Evolutionary conservation across 2,113 vertebrate genomes (phyloP).

Genomic region (Vidua macroura): DNA sequence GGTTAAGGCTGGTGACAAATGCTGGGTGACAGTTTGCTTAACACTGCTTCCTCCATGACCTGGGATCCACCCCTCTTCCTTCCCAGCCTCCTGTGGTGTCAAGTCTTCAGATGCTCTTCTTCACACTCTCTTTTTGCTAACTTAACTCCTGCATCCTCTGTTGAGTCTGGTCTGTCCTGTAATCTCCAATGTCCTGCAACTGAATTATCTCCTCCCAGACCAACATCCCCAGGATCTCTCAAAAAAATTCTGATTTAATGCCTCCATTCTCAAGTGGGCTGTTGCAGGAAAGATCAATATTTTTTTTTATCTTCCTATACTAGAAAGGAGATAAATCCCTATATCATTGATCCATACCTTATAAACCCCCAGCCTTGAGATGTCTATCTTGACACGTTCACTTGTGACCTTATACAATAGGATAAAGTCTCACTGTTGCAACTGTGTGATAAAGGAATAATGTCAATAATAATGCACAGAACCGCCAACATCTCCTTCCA

Average conservation of each 20-base stretch:
- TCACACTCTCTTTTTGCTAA: not conserved
- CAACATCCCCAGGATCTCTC: not conserved
- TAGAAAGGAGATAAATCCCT: not conserved
- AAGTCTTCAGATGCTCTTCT: not conserved
- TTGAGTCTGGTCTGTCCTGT: not conserved
- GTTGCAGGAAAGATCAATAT: not conserved
- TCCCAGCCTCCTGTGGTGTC: not conserved
- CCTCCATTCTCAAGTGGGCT: not conserved
- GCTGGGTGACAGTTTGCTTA: slow-evolving; percentile 30
- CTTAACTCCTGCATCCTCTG: not conserved
- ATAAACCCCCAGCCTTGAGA: not conserved
- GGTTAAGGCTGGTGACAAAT: slow-evolving; percentile 56
- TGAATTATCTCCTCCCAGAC: not conserved
- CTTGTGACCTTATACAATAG: not conserved
- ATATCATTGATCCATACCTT: not conserved
- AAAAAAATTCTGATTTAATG: not conserved
- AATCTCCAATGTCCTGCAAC: not conserved
- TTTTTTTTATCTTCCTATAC: not conserved
- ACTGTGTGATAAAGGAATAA: not conserved
- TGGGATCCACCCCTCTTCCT: not conserved
- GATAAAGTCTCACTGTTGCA: not conserved
- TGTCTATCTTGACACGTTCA: not conserved
- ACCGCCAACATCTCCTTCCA: not conserved
- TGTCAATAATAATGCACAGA: not conserved
- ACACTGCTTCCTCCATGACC: not conserved